Evolutionary conservation across 2,888 invertebrate species (phyloP), one percentile per base, ranked within the genome.

Genomic region (Drosophila acutilabella): DNA sequence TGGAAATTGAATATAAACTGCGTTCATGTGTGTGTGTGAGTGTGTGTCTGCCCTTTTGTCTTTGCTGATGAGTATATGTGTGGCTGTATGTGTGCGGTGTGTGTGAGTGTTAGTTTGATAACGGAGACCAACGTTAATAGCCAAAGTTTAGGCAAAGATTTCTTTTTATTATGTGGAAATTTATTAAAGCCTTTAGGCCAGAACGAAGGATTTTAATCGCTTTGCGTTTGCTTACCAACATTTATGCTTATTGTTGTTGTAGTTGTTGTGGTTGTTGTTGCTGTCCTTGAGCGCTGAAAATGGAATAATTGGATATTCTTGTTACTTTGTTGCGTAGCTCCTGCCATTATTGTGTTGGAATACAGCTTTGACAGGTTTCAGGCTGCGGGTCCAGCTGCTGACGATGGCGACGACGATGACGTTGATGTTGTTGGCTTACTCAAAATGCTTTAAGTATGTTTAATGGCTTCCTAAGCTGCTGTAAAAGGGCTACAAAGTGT

Each of bases 111-210:
- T 51, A 53, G 65, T 50, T 62, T 64, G 56, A 67, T 69, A 45
- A 60, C 50, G 56, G 68, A 58, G 50, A 82, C 73, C 83, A 71
- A 70, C 71, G 80, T 83, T 83, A 83, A 83, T 85, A 82, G 86
- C 50, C 66, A 62, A 71, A 83, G 88, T 83, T 83, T 82, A 77
- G 74, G 69, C 80, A 82, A 88, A 83, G 88, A 89, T 88, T 87
- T 81, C 72, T 50, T 89, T 89, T 84, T 89, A 84, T 89, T 87
- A 84, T 81, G 84, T 87, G 81, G 47, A 81, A 89, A 89, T 88
- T 74, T 84, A 80, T 88, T 75, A 83, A 88, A 80, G 84, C 81
- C 87, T 86, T 73, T 78, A 64, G 83, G 88, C 80, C 53, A 70
- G 50, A 52, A 62, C 52, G 44, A 70, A 59, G 70, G 64, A 74